A percentile compares a stretch with the other conserved stretches of the same genome.
These are phyloP conservation scores for Rousettus leschenaultii DNA, from an alignment of 2,113 vertebrate species.

Conservation along the genomic window DNA sequence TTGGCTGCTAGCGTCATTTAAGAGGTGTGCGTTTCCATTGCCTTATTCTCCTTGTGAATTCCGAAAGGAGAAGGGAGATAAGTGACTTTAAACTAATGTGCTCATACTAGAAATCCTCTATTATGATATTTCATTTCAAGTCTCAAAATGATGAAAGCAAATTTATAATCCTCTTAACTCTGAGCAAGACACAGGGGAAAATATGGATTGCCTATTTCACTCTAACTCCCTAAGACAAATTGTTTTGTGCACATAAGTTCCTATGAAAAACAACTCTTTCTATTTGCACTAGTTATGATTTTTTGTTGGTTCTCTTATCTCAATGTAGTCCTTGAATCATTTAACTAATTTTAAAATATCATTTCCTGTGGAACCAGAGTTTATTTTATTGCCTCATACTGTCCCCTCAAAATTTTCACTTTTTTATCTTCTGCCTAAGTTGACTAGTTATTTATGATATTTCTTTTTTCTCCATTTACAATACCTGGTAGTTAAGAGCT, in stretches of 20 bases:
- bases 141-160: constrained; percentile 31
- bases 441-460: not conserved
- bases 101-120: not conserved
- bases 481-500: not conserved
- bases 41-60: not conserved
- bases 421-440: not conserved
- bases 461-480: not conserved
- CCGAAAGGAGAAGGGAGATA: not conserved
- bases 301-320: not conserved
- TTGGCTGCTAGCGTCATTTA: not conserved
- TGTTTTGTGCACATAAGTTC: not conserved
- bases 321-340: not conserved
- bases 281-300: not conserved
- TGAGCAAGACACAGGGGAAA: not conserved
- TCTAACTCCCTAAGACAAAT: not conserved
- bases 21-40: not conserved
- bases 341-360: not conserved
- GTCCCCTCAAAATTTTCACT: not conserved
- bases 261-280: not conserved
- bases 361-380: not conserved
- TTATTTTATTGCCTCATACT: not conserved
- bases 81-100: not conserved
- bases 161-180: constrained; percentile 39
- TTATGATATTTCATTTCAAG: constrained; percentile 22
- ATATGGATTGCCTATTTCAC: not conserved